Percentiles rank a stretch among this genome's conserved stretches.
These are phyloP conservation scores for Pogonognathellus flavescens DNA, from an alignment of 1,140 invertebrate species.

Conservation along the genomic window DNA sequence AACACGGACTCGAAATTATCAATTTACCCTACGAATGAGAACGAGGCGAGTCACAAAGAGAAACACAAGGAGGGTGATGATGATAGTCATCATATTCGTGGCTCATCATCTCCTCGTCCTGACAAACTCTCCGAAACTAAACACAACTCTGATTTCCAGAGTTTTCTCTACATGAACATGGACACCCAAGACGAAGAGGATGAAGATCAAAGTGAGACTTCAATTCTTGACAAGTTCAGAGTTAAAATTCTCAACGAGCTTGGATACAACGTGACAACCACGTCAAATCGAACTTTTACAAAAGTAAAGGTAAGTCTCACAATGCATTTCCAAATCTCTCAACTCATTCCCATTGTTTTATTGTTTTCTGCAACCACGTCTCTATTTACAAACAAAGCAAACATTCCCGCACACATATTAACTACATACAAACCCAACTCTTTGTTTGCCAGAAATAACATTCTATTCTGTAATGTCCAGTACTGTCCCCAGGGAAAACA, in stretches of 20 bases:
- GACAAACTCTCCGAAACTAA: background rate
- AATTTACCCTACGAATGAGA: conserved; percentile 22
- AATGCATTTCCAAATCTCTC: background rate
- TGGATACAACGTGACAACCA: conserved; percentile 18
- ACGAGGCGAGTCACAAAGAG: background rate
- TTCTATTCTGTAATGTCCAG: no score
- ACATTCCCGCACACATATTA: no score
- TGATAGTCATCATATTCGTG: background rate
- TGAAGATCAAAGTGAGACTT: conserved; percentile 2
- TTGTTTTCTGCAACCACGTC: no score
- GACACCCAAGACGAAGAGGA: conserved; percentile 53
- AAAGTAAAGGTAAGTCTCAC: conserved; percentile 22
- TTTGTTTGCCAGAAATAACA: no score
- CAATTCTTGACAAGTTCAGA: conserved; percentile 45
- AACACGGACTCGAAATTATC: conserved; percentile 5
- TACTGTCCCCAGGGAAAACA: no score
- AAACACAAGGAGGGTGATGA: conserved; percentile 5
- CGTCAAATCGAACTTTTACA: background rate
- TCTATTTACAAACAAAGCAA: no score
- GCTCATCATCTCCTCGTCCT: no score
- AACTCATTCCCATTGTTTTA: background rate
- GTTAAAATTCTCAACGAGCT: conserved; percentile 51
- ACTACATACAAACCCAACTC: no score
- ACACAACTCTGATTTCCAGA: conserved; percentile 14
- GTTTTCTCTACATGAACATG: conserved; percentile 28